A percentile compares a stretch with the other conserved stretches of the same genome.
Evolutionary conservation across 2,888 invertebrate genomes (phyloP).

Genomic region (Sarcophaga subvicina): DNA sequence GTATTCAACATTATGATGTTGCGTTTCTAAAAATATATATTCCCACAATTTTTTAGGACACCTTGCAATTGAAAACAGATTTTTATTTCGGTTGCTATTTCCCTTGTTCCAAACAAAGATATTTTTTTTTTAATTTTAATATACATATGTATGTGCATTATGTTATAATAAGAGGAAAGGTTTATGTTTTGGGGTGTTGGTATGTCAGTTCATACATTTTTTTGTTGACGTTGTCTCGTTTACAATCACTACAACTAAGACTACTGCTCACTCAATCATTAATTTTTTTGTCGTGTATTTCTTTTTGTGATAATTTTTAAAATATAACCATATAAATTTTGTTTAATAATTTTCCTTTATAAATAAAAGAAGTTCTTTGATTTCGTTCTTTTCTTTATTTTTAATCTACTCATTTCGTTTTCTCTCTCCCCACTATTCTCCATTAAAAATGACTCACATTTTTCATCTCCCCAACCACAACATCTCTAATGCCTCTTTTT

Average conservation of each 20-base stretch:
- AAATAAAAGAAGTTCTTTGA: slow-evolving; percentile 29
- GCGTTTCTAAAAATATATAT: slow-evolving; percentile 53
- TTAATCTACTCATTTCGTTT: slow-evolving; percentile 29
- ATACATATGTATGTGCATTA: slow-evolving; percentile 5
- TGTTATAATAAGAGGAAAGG: slow-evolving; percentile 37
- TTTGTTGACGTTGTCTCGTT: slow-evolving; percentile 57
- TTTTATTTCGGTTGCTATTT: slow-evolving; percentile 44
- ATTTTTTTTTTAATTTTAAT: slow-evolving; percentile 24
- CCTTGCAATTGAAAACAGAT: slow-evolving; percentile 49
- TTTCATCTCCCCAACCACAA: slow-evolving; percentile 56
- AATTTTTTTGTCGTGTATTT: slow-evolving; percentile 15
- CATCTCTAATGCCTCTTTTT: slow-evolving; percentile 6
- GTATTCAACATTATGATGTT: neutral
- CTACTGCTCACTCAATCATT: slow-evolving; percentile 36
- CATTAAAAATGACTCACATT: slow-evolving; percentile 62
- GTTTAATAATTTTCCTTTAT: slow-evolving; percentile 31
- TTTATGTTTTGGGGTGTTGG: slow-evolving; percentile 61
- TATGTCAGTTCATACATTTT: slow-evolving; percentile 30
- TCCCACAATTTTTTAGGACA: slow-evolving; percentile 53
- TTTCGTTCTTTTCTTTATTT: slow-evolving; percentile 25
- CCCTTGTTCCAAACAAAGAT: slow-evolving; percentile 47
- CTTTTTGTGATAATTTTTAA: slow-evolving; percentile 4
- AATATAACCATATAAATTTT: neutral
- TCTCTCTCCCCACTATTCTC: slow-evolving; percentile 28
- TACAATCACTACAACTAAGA: slow-evolving; percentile 45